Evolutionary conservation across 2,888 invertebrate species (phyloP).

Genomic region (Melanophora roralis): DNA sequence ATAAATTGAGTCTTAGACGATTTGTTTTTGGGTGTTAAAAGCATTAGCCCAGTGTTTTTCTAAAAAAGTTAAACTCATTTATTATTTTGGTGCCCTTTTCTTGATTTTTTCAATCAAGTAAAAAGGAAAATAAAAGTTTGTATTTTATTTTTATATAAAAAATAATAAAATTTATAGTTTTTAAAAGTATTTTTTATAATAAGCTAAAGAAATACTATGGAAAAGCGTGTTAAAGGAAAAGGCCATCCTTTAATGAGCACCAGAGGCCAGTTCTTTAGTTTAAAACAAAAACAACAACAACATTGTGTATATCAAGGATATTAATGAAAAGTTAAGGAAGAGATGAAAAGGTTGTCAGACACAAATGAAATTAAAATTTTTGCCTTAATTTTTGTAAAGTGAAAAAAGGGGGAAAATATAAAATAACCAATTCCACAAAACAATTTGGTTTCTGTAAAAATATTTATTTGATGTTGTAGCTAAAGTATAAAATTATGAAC

Average conservation of each 20-base stretch:
- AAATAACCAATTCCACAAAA: neutral
- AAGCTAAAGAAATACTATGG: conserved; percentile 37
- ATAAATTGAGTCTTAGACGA: too few relatives aligned
- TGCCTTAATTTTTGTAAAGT: conserved; percentile 28
- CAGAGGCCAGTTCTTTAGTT: conserved; percentile 52
- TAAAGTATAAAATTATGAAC: conserved; percentile 53
- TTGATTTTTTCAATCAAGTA: neutral
- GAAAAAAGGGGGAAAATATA: neutral
- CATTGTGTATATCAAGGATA: neutral
- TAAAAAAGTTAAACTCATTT: too few relatives aligned
- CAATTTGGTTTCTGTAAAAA: conserved; percentile 9
- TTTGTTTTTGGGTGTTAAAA: too few relatives aligned
- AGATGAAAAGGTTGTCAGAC: neutral
- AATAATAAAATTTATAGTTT: conserved; percentile 16
- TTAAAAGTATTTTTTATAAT: conserved; percentile 31
- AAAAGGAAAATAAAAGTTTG: conserved; percentile 8
- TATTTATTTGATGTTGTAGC: conserved; percentile 24
- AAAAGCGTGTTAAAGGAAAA: conserved; percentile 36
- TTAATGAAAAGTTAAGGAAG: neutral
- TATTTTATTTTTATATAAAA: conserved; percentile 55
- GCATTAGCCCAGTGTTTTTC: too few relatives aligned
- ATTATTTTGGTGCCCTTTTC: neutral
- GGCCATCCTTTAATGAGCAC: conserved; percentile 60
- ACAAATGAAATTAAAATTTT: neutral
- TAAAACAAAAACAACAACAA: conserved; percentile 3